A percentile compares a stretch with the other conserved stretches of the same genome.
These are phyloP conservation scores for Anser cygnoides DNA, from an alignment of 2,113 vertebrate genomes.

Conservation along the genomic window DNA sequence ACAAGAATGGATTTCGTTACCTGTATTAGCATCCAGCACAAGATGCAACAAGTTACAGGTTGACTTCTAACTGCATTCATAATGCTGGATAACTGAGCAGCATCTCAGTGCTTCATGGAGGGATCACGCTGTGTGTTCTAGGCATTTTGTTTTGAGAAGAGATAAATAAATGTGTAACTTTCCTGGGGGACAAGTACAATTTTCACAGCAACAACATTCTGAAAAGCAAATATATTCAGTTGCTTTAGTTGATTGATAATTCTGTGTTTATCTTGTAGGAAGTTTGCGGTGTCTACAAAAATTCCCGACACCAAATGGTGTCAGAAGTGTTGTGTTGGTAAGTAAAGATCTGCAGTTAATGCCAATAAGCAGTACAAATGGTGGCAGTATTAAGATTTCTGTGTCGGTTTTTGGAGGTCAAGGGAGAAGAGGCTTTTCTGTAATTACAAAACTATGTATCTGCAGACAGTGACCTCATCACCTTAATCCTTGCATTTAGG, in stretches of 20 bases:
- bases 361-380: background rate
- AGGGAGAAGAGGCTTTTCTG: background rate
- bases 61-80: background rate
- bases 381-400: background rate
- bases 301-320: conserved; percentile 99
- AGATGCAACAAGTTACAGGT: background rate
- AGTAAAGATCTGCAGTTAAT: conserved; percentile 64
- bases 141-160: background rate
- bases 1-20: background rate
- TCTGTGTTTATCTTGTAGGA: conserved; percentile 81
- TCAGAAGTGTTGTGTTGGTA: conserved; percentile 98
- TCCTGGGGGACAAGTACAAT: background rate
- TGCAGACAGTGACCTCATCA: background rate
- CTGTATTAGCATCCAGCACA: background rate
- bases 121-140: background rate
- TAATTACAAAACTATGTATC: background rate
- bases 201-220: background rate
- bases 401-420: background rate
- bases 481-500: background rate
- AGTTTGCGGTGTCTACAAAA: conserved; percentile 96
- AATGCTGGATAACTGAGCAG: background rate
- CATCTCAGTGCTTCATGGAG: background rate
- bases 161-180: background rate
- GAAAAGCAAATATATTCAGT: background rate
- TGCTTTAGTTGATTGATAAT: background rate